Evolutionary conservation across 1,140 invertebrate genomes (phyloP), one percentile per base, ranked within the genome.

Genomic region (Cepaea nemoralis): DNA sequence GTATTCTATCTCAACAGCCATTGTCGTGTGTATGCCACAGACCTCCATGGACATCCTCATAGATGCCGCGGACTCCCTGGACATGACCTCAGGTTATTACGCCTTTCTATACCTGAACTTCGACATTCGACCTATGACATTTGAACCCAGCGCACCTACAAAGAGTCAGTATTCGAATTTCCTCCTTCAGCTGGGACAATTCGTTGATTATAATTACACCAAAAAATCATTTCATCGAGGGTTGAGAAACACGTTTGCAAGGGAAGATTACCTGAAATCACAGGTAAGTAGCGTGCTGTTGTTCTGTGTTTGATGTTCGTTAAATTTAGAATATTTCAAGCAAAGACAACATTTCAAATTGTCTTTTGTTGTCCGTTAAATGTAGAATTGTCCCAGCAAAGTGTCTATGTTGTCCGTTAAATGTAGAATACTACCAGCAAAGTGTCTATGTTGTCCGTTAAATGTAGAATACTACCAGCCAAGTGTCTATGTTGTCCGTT

Each of bases 91-190:
- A 5, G 77, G 77, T 1, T 71, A 80, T 45, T 80, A 70, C 66
- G 77, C 66, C 12, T 80, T 80, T 37, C 31, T 80, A 6, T 71
- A 80, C 33, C 66, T 80, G 24, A 80, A 71, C 77, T 80, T 80
- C 39, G 67, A 80, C 67, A 5, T 55, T 27, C 37, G 5, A 8
- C 76, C 74, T 3, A 8, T 59, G 42, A 45, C 19, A 27, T 3
- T 16, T 0, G 1, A 8, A 45, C 40, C 45, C 1, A 76, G 35
- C 16, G 59, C 55, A 19, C 33, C 22, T 1, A 1, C 6, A 27
- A 27, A 76, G 45, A 33, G n/a, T 19, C 27, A 76, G 5, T 35
- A 31, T 12, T 55, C 19, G 2, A 31, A 12, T 19, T 55, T 19
- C n/a, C 40, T 78, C 8, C 33, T 78, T 1, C 55, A 78, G 59